phyloP scores from a whole-genome alignment of 2,888 invertebrate genomes.

The Hyles lineata region DNA sequence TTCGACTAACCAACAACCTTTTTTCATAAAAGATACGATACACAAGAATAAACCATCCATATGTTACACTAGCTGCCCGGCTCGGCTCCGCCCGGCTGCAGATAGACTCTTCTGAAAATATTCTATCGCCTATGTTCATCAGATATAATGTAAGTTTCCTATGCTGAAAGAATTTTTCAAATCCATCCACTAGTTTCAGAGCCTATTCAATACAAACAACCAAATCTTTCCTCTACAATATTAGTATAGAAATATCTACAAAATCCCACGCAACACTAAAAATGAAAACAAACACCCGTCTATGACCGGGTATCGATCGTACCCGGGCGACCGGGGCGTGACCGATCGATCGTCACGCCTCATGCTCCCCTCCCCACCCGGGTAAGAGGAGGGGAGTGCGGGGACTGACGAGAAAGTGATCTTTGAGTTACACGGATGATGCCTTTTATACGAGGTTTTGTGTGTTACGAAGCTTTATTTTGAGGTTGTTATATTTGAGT shows the following conservation, averaged over 20 bases:
- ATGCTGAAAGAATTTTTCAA: no score
- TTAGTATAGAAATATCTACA: background rate
- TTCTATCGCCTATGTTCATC: no score
- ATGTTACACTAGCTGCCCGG: no score
- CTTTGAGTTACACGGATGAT: constrained; percentile 15
- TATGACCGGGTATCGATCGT: constrained; percentile 43
- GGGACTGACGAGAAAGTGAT: constrained; percentile 17
- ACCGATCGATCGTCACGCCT: constrained; percentile 77
- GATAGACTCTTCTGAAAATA: no score
- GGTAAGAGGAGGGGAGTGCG: background rate
- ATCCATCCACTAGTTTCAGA: no score
- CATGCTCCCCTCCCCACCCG: constrained; percentile 42
- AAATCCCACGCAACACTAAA: background rate
- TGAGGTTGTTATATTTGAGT: background rate
- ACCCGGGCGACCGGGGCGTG: constrained; percentile 54
- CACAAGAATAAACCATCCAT: background rate
- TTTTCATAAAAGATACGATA: background rate
- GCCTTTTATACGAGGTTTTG: constrained; percentile 12
- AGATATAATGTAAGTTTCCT: no score
- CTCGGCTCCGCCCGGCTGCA: no score
- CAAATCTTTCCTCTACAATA: no score
- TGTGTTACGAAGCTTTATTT: constrained; percentile 2
- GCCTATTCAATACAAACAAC: no score
- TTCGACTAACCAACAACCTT: background rate
- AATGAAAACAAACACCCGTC: constrained; percentile 37